Conservation (phyloP, 1,140 invertebrate species). For the Oncopodura yosiiana region DNA sequence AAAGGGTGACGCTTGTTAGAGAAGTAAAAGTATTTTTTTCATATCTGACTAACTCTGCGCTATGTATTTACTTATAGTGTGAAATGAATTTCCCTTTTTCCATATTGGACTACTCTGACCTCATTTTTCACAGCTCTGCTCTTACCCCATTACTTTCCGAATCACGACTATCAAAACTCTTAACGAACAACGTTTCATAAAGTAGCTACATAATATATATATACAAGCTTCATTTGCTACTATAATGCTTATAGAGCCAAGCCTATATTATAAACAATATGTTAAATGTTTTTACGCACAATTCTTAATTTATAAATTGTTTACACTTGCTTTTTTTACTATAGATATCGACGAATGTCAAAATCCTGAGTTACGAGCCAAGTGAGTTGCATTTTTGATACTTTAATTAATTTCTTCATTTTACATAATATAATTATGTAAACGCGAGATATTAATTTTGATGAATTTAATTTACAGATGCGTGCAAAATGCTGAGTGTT, state of each 20-base stretch:
- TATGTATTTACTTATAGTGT: too few relatives aligned
- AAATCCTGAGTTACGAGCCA: slow-evolving; percentile 64
- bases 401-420: too few relatives aligned
- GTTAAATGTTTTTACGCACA: neutral
- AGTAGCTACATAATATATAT: neutral
- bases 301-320: neutral
- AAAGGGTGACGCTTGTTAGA: too few relatives aligned
- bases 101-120: slow-evolving; percentile 23
- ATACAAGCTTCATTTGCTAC: neutral
- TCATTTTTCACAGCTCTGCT: slow-evolving; percentile 16
- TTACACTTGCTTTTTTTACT: slow-evolving; percentile 20
- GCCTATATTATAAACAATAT: slow-evolving; percentile 1
- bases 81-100: slow-evolving; percentile 21
- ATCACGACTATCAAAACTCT: slow-evolving; percentile 1
- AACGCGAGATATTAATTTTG: too few relatives aligned
- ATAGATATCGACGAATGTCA: slow-evolving; percentile 89
- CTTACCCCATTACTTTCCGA: slow-evolving; percentile 1
- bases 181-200: neutral
- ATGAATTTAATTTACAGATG: too few relatives aligned
- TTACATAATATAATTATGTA: too few relatives aligned
- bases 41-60: too few relatives aligned
- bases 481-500: slow-evolving; percentile 84
- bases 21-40: too few relatives aligned
- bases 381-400: too few relatives aligned
- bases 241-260: neutral